These are phyloP conservation scores for Vipera latastei DNA, from an alignment of 2,797 vertebrate species.

Conservation along the genomic window DNA sequence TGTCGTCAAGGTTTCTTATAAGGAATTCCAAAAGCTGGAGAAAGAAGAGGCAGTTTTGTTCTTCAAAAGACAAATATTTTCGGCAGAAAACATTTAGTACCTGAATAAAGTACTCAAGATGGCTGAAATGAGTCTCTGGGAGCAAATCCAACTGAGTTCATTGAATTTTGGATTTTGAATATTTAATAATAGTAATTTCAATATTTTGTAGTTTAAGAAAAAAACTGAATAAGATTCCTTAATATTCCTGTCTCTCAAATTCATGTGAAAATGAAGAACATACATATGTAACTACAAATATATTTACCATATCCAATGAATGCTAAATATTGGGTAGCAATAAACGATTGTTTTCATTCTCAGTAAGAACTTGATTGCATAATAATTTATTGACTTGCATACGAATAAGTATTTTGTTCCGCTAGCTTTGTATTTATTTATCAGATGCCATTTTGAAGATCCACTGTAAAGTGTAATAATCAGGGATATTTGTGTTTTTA, in stretches of 20 bases:
- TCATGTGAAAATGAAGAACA: background rate
- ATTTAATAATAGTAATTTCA: background rate
- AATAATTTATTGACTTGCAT: background rate
- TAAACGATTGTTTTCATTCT: background rate
- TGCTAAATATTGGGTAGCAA: background rate
- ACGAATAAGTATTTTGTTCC: background rate
- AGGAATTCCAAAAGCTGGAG: conserved; percentile 70
- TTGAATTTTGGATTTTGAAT: background rate
- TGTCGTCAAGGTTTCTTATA: conserved; percentile 71
- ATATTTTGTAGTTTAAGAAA: background rate
- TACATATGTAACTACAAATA: background rate
- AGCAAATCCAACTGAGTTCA: background rate
- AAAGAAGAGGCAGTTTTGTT: conserved; percentile 64
- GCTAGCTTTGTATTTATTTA: background rate
- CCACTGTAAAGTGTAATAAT: background rate
- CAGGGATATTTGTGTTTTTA: background rate
- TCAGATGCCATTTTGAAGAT: background rate
- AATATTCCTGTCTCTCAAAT: background rate
- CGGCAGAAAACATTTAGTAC: conserved; percentile 31
- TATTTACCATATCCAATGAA: background rate
- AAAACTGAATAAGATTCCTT: background rate
- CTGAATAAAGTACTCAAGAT: conserved; percentile 42
- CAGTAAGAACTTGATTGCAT: background rate
- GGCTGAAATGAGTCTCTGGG: background rate
- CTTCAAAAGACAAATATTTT: conserved; percentile 76